Base-by-base conservation (phyloP, 2,888 invertebrate species). In the Caenorhabditis panamensis region DNA sequence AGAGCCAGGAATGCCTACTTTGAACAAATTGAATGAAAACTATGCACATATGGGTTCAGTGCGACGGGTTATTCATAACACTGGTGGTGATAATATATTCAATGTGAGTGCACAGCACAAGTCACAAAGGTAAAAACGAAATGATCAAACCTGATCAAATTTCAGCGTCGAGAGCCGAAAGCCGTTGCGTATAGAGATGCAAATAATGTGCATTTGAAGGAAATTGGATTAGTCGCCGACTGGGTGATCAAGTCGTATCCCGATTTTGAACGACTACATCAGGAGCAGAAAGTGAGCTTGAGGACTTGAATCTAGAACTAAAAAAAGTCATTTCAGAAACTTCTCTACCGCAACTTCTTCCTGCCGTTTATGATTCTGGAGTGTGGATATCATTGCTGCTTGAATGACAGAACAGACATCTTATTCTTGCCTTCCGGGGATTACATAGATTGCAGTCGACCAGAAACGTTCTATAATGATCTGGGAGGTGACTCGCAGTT, bases 351-450 rank as follows among this genome's bases (percentile, higher is more conserved):
- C 1, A 81, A 82, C 37, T 83, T 84, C 54, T 85, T 82, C 56
- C 20, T 85, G 13, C 77, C 85, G 3, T 85, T 84, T 41, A 76
- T 83, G 63, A 71, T 85, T 53, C 64, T 85, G n/a, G 85, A 85
- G 54, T 82, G 80, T 16, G 85, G 85, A n/a, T 85, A 84, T 54
- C 62, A 67, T 37, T 82, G 82, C 49, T 69, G 79, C 24, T 11
- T 82, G 0, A 78, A 81, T 36, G 82, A 82, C 44, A 26, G 83
- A 71, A 81, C 83, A n/a, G 83, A 85, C 53, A 82, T 84, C 16
- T 13, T 85, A 31, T 72, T 75, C 20, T 49, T 85, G 6, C 81
- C 82, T 0, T 79, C 82, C 20, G 85, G 85, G 11, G 83, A 85
- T 51, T 85, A 75, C 36, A 82, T 85, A 36, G 85, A 85, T 41